Evolutionary conservation across 2,888 invertebrate species (phyloP).

Genomic region (Bhutanitis thaidina): DNA sequence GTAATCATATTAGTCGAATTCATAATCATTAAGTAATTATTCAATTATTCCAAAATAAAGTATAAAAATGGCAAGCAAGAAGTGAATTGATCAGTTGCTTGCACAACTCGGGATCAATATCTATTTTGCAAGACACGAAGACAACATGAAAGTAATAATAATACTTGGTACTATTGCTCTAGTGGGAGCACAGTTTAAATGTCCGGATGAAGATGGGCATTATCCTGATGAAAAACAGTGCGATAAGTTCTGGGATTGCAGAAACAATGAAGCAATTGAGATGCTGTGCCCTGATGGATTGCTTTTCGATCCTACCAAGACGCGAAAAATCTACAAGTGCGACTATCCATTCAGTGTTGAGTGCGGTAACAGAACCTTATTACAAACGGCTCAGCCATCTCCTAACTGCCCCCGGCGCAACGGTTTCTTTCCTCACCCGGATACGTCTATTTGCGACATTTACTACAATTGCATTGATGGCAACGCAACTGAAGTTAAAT

Average conservation of each 20-base stretch:
- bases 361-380: constrained; percentile 85
- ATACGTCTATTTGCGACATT: background rate
- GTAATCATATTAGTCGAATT: too few relatives aligned
- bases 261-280: constrained; percentile 83
- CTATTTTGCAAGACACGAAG: too few relatives aligned
- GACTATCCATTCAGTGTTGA: constrained; percentile 95
- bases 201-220: constrained; percentile 88
- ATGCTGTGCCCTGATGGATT: constrained; percentile 92
- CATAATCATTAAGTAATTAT: too few relatives aligned
- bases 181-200: constrained; percentile 80
- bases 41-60: too few relatives aligned
- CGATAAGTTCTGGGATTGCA: constrained; percentile 90
- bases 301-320: constrained; percentile 87
- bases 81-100: too few relatives aligned
- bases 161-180: background rate
- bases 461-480: constrained; percentile 2
- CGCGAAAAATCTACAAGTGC: constrained; percentile 92
- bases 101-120: too few relatives aligned
- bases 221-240: constrained; percentile 86
- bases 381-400: background rate
- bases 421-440: background rate
- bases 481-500: background rate
- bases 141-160: too few relatives aligned
- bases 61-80: too few relatives aligned
- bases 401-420: background rate